Evolutionary conservation across 2,888 invertebrate genomes (phyloP).

Genomic region (Sipunculus nudus): DNA sequence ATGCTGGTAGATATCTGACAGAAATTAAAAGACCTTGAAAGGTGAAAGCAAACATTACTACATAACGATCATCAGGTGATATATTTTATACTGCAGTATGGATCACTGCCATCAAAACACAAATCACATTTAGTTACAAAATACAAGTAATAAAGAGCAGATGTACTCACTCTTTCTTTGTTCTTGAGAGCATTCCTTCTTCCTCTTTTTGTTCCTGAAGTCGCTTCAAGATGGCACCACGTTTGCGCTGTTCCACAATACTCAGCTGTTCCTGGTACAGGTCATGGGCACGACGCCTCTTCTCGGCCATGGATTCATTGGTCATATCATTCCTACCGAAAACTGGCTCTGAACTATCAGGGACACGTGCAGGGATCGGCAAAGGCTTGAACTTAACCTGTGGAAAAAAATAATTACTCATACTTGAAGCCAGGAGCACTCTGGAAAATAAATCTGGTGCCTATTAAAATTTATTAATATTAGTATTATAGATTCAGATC

Average conservation of each 20-base stretch:
- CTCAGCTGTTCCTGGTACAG: constrained; percentile 61
- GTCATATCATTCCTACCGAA: constrained; percentile 66
- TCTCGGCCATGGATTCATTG: constrained; percentile 62
- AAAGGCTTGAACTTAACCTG: constrained; percentile 62
- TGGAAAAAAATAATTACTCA: background rate
- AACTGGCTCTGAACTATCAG: constrained; percentile 55
- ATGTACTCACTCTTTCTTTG: constrained; percentile 62
- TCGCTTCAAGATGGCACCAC: constrained; percentile 59
- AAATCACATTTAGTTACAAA: too few species aligned
- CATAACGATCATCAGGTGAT: too few species aligned
- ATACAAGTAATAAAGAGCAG: too few species aligned
- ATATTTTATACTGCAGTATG: too few species aligned
- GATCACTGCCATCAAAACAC: too few species aligned
- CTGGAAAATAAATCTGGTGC: background rate
- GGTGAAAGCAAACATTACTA: too few species aligned
- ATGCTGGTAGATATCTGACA: too few species aligned
- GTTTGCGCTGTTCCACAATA: constrained; percentile 60
- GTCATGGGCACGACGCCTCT: constrained; percentile 55
- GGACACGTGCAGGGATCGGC: constrained; percentile 56
- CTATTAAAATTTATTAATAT: background rate
- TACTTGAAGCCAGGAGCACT: background rate
- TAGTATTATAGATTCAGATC: background rate
- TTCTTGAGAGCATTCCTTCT: constrained; percentile 55
- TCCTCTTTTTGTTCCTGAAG: constrained; percentile 63
- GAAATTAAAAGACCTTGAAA: too few species aligned